A percentile compares a stretch with the other conserved stretches of the same genome.
These are phyloP conservation scores for Mesoligia furuncula DNA, from an alignment of 2,888 invertebrate genomes.

Conservation along the genomic window DNA sequence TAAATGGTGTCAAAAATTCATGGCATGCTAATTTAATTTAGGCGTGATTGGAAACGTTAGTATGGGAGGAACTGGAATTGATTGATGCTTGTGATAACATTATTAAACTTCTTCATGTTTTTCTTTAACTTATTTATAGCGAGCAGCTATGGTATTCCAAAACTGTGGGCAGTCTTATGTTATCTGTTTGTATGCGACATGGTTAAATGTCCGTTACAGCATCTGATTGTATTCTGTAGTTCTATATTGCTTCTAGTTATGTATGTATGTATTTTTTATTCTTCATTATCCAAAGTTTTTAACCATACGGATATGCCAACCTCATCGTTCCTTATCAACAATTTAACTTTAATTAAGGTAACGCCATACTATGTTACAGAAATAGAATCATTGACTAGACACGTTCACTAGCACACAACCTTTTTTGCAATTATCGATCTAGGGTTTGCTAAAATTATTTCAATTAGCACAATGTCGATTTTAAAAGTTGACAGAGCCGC, in stretches of 20 bases:
- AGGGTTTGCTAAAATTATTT: background rate
- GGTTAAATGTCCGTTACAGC: background rate
- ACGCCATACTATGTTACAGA: background rate
- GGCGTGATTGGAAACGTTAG: background rate
- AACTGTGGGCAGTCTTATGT: background rate
- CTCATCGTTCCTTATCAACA: background rate
- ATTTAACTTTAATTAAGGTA: background rate
- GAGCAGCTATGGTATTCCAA: background rate
- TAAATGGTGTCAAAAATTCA: constrained; percentile 64
- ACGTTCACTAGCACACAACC: background rate
- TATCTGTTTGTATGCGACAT: background rate
- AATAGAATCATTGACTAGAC: background rate
- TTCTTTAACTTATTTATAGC: background rate
- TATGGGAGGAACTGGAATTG: background rate
- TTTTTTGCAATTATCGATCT: background rate
- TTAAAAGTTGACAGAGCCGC: background rate
- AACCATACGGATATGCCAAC: background rate
- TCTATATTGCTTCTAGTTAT: background rate
- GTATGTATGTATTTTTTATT: background rate
- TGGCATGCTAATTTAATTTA: constrained; percentile 63
- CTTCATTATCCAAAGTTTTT: background rate
- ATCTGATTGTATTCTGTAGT: background rate
- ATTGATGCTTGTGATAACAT: constrained; percentile 1
- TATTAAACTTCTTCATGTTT: background rate
- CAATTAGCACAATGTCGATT: background rate